phyloP scores from a whole-genome alignment of 1,140 invertebrate genomes.

The Procambarus clarkii region DNA sequence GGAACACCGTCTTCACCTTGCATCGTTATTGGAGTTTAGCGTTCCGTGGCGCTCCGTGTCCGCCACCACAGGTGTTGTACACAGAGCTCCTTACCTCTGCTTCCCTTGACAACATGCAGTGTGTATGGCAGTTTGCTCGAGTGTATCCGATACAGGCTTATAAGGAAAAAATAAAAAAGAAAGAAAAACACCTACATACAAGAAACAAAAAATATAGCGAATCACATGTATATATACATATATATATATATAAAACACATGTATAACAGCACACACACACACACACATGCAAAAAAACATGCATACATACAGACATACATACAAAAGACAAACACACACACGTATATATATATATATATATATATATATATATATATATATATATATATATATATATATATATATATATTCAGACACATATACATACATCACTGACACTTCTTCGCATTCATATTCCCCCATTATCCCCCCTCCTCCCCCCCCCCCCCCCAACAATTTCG shows the following conservation, averaged over 20 bases:
- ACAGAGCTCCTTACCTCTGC: too few relatives aligned
- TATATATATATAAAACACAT: background rate
- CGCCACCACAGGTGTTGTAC: too few relatives aligned
- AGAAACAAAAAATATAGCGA: too few relatives aligned
- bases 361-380: background rate
- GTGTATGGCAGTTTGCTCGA: too few relatives aligned
- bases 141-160: too few relatives aligned
- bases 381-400: background rate
- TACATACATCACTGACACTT: background rate
- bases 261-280: background rate
- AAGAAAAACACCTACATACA: too few relatives aligned
- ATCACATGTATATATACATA: background rate
- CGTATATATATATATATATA: background rate
- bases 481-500: background rate
- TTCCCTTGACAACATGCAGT: too few relatives aligned
- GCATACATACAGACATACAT: background rate
- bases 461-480: background rate
- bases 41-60: too few relatives aligned
- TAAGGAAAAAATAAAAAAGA: too few relatives aligned
- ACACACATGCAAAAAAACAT: too few relatives aligned
- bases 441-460: background rate
- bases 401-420: background rate
- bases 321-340: background rate
- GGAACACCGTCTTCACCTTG: background rate
- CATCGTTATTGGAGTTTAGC: too few relatives aligned